Evolutionary conservation across 2,113 vertebrate species (phyloP).

Genomic region (Osmerus mordax): DNA sequence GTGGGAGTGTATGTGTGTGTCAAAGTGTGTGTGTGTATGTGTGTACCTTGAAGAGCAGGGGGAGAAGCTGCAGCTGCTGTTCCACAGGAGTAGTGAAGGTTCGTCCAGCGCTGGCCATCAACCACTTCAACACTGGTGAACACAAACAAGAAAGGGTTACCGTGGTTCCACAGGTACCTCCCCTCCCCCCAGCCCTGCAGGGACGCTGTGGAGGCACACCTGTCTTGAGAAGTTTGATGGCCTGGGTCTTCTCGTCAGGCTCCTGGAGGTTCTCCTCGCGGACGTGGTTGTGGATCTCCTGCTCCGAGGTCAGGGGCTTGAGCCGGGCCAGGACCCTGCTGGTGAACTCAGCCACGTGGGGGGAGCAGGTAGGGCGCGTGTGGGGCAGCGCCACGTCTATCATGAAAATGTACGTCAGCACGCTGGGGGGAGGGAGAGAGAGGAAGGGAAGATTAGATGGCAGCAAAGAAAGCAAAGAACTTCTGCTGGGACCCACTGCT

Average conservation of each 20-base stretch:
- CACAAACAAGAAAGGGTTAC: constrained; percentile 16
- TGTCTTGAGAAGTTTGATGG: constrained; percentile 97
- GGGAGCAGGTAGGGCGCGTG: constrained; percentile 85
- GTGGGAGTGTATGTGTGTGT: constrained; percentile 27
- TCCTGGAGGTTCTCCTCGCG: constrained; percentile 90
- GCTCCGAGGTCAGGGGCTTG: constrained; percentile 89
- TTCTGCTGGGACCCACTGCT: neutral
- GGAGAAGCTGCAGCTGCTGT: constrained; percentile 91
- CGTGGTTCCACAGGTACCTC: constrained; percentile 1
- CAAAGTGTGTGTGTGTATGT: constrained; percentile 11
- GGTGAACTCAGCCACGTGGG: constrained; percentile 88
- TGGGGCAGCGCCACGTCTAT: constrained; percentile 93
- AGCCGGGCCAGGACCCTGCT: constrained; percentile 82
- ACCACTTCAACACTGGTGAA: constrained; percentile 90
- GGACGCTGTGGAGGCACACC: constrained; percentile 69
- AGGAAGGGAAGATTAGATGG: neutral
- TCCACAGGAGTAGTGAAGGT: constrained; percentile 90
- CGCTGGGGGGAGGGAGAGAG: constrained; percentile 63
- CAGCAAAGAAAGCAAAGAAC: neutral
- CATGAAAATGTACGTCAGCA: constrained; percentile 98
- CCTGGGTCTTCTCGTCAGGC: constrained; percentile 92
- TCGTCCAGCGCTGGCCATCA: constrained; percentile 94
- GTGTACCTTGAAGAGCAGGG: constrained; percentile 93
- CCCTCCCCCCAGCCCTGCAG: too few species aligned
- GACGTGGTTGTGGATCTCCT: constrained; percentile 94